Base-by-base conservation (phyloP, 1,140 invertebrate genomes). In the Teleopsis dalmanni region DNA sequence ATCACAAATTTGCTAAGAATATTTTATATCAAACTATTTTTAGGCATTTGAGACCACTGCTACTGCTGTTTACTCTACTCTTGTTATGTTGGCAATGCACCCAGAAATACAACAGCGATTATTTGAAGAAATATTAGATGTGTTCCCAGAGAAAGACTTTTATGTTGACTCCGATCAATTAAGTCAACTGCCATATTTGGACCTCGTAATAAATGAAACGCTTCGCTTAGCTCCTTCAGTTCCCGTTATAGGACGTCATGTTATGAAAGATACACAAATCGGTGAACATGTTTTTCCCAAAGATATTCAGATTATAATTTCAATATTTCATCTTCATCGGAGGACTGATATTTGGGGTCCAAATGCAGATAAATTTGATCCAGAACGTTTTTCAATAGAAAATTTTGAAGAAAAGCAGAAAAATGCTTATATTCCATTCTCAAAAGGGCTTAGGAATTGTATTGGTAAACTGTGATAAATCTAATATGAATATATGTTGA, bases 341-440 rank as follows among this genome's bases (percentile, higher is more conserved):
- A 19, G 40, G n/a, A 43, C 38, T 11, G 44, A 50, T 16, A 35
- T 53, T 11, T 58, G 56, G 56, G 53, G 74, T 53, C 71, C 76
- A 16, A 70, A 81, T 45, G 80, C 81, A 2, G 71, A 79, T 27
- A 54, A 57, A 13, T 83, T 80, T 57, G 66, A 81, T 60, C 80
- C 80, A 0, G 77, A 81, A 31, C 60, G 78, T 52, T 83, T 82
- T 60, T 51, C 73, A 9, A 72, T 73, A 13, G 57, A 59, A 33
- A 65, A 70, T 42, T 48, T 58, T 6, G 47, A 47, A n/a, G 48
- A 70, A 38, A 56, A 69, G 50, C 56, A 73, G 49, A 60, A 70
- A 1, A 72, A 59, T 55, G 68, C 64, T 1, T 80, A 73, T 52
- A 55, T 79, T 16, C 77, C 78, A n/a, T 81, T 80, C 56, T 76